These are phyloP conservation scores for Hydrozoanthus gracilis DNA, from an alignment of 92 coral and sea anemone species.

Conservation along the genomic window DNA sequence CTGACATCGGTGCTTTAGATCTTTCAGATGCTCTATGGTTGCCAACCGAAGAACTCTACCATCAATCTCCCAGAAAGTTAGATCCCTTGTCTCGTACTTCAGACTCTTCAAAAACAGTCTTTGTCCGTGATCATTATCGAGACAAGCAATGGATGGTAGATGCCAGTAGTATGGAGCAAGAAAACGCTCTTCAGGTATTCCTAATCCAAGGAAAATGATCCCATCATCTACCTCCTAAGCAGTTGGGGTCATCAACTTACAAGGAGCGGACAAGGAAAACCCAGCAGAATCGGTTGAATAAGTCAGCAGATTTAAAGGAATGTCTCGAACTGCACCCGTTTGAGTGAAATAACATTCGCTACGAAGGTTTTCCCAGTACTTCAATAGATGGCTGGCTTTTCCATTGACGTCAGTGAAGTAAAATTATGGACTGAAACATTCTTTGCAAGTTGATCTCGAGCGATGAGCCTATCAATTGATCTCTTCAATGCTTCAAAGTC, in stretches of 20 bases:
- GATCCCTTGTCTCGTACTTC: slow-evolving; percentile 46
- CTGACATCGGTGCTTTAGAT: slow-evolving; percentile 48
- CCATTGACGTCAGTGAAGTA: slow-evolving; percentile 43
- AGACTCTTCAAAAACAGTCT: slow-evolving; percentile 57
- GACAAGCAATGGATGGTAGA: no score
- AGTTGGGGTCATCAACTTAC: neutral
- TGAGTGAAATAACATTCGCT: slow-evolving; percentile 28
- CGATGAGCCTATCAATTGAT: slow-evolving; percentile 38
- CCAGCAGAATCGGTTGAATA: neutral
- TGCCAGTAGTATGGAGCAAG: no score
- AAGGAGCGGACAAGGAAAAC: neutral
- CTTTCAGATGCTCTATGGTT: slow-evolving; percentile 48
- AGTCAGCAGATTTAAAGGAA: neutral
- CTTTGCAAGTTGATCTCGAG: slow-evolving; percentile 47
- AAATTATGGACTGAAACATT: slow-evolving; percentile 51
- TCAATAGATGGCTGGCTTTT: slow-evolving; percentile 55
- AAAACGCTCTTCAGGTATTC: no score
- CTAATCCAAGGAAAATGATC: no score
- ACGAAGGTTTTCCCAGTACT: slow-evolving; percentile 47
- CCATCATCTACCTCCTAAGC: neutral
- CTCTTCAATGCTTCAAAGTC: slow-evolving; percentile 63
- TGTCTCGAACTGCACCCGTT: slow-evolving; percentile 47
- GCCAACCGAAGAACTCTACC: slow-evolving; percentile 41
- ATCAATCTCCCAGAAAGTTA: slow-evolving; percentile 48
- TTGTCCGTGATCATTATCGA: slow-evolving; percentile 62